Evolutionary conservation across 2,888 invertebrate genomes (phyloP), one percentile per base, ranked within the genome.

Genomic region (Terebella lapidaria): DNA sequence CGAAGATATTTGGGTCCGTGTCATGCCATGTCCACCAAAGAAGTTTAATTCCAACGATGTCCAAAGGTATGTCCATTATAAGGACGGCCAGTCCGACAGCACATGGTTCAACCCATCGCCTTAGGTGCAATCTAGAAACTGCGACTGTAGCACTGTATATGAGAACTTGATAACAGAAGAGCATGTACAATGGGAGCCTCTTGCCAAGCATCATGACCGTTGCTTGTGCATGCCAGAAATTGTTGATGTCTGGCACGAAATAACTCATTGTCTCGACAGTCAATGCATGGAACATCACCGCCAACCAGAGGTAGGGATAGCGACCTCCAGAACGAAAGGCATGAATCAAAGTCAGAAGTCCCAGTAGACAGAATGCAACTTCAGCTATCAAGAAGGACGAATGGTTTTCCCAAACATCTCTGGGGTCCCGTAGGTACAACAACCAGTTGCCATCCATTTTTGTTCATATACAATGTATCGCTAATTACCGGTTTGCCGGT

Each of bases 11-110:
- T 27, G 84, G 83, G 62, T 84, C 84, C 1, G 83, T 83, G 70
- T 83, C 84, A 69, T 91, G 90, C 91, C 91, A 91, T 1, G 88
- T 88, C 90, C 90, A 91, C 81, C 90, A 90, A 20, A 90, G 81
- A 74, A 88, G 87, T 76, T 89, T 89, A 18, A 90, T 87, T 1
- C 88, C 86, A 60, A 89, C 86, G 56, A 91, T 89, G 73, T 91
- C 90, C 74, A 89, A 90, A 0, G 91, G 90, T 53, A 90, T 82
- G 74, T 91, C 90, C 45, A 90, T 84, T 52, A 90, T 81, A 0
- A 90, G 87, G 0, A 86, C 86, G 3, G 85, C 81, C 29, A 91
- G 77, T 0, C 89, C 91, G 18, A 89, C 89, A 80, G 82, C 82
- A 67, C 80, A 74, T 2, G 82, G 81, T 67, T 84, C 82, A 1